Evolutionary conservation across 2,888 invertebrate species (phyloP).

Genomic region (Miltochrista miniata): DNA sequence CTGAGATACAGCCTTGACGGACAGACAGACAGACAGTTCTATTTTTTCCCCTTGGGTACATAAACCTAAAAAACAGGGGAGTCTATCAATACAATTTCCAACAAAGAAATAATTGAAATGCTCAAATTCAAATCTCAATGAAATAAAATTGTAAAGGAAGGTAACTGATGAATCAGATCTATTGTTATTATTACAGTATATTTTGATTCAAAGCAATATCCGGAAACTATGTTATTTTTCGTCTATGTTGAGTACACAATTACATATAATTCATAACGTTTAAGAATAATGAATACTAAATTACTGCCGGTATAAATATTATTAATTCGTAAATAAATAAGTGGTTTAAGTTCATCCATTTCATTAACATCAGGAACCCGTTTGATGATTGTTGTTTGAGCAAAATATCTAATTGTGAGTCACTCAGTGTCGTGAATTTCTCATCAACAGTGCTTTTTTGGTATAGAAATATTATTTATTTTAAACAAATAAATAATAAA

Average conservation of each 20-base stretch:
- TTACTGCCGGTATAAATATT: neutral
- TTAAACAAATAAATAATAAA: neutral
- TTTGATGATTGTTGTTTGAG: slow-evolving; percentile 11
- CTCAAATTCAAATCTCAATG: no score
- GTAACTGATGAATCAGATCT: no score
- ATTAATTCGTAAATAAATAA: slow-evolving; percentile 9
- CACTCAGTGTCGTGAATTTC: slow-evolving; percentile 6
- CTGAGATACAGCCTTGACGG: no score
- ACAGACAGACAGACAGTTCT: no score
- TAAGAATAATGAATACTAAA: no score
- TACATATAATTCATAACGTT: neutral
- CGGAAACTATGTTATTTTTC: no score
- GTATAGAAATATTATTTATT: neutral
- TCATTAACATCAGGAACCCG: slow-evolving; percentile 15
- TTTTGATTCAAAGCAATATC: no score
- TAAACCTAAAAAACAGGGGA: no score
- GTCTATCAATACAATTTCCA: neutral
- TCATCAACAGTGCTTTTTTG: neutral
- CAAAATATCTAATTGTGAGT: slow-evolving; percentile 13
- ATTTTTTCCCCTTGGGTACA: no score
- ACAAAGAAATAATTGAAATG: no score
- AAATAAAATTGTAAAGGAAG: no score
- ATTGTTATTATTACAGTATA: no score
- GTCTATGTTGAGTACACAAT: neutral
- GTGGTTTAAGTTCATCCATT: slow-evolving; percentile 7